A percentile compares a stretch with the other conserved stretches of the same genome.
Evolutionary conservation across 1,140 invertebrate genomes (phyloP).

Genomic region (Drosophila lacertosa): DNA sequence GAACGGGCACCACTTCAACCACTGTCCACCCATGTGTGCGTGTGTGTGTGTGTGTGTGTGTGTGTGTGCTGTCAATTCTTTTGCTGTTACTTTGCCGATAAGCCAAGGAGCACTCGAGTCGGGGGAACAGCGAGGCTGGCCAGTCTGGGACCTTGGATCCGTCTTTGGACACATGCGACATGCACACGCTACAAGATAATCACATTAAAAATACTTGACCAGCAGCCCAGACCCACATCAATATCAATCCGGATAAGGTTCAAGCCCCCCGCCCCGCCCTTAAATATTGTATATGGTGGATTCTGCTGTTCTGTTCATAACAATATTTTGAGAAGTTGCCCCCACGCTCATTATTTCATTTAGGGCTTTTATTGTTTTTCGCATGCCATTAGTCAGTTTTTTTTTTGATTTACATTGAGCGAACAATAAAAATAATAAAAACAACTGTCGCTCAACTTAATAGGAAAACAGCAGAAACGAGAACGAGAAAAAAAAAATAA

Average conservation of each 20-base stretch:
- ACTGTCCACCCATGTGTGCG: conserved; percentile 19
- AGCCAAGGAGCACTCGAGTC: no score
- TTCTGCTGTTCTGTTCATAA: conserved; percentile 12
- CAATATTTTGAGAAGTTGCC: conserved; percentile 1
- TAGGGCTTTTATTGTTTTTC: conserved; percentile 81
- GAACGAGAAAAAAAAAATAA: conserved; percentile 21
- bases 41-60: conserved; percentile 11
- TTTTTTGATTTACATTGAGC: conserved; percentile 72
- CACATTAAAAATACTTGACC: conserved; percentile 74
- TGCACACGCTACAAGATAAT: conserved; percentile 81
- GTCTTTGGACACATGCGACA: conserved; percentile 58
- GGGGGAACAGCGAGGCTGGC: no score
- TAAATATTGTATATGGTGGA: no score
- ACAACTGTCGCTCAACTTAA: conserved; percentile 81
- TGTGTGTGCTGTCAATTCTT: conserved; percentile 68
- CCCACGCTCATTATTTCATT: conserved; percentile 73
- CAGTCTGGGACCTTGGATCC: background rate
- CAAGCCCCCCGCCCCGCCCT: background rate
- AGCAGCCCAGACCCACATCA: conserved; percentile 35
- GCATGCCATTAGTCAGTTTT: conserved; percentile 81
- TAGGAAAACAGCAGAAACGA: conserved; percentile 61
- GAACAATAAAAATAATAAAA: conserved; percentile 80
- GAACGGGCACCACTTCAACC: conserved; percentile 18
- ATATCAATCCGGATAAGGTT: conserved; percentile 40
- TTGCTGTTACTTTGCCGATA: conserved; percentile 60